These are phyloP conservation scores for Trichonephila clavata DNA, from an alignment of 1,140 invertebrate genomes.

Conservation along the genomic window DNA sequence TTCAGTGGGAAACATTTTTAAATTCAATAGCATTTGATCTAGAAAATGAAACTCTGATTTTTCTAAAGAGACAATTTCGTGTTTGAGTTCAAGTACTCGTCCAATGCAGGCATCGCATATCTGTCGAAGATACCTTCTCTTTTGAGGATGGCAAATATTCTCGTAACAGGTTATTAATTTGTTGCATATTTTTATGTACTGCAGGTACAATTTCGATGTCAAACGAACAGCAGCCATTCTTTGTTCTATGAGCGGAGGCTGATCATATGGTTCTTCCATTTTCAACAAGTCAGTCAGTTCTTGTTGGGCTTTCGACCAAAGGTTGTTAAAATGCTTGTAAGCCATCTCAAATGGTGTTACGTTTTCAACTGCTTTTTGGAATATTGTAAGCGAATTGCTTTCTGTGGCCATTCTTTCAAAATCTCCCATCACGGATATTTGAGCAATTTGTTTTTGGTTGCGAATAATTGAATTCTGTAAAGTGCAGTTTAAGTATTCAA, in stretches of 20 bases:
- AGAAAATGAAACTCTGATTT: slow-evolving; percentile 93
- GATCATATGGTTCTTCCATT: not conserved
- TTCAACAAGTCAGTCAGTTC: slow-evolving; percentile 9
- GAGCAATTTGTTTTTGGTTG: too few relatives aligned
- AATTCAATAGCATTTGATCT: slow-evolving; percentile 82
- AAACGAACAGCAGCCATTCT: slow-evolving; percentile 10
- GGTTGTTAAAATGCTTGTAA: slow-evolving; percentile 34
- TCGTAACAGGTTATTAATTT: slow-evolving; percentile 91
- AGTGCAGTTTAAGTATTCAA: too few relatives aligned
- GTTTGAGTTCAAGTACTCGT: slow-evolving; percentile 85
- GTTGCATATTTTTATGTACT: slow-evolving; percentile 90
- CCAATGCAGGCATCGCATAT: slow-evolving; percentile 90
- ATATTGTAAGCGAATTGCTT: too few relatives aligned
- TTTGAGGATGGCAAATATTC: slow-evolving; percentile 95
- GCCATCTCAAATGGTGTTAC: slow-evolving; percentile 34
- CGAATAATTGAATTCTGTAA: too few relatives aligned
- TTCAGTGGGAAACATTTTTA: slow-evolving; percentile 31
- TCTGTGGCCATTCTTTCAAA: not conserved
- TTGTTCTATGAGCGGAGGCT: not conserved
- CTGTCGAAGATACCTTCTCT: slow-evolving; percentile 89
- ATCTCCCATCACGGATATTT: not conserved
- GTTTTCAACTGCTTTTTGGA: not conserved
- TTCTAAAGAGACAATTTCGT: slow-evolving; percentile 92
- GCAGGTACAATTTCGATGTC: slow-evolving; percentile 83
- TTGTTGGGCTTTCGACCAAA: not conserved